phyloP scores from a whole-genome alignment of 2,797 vertebrate genomes.

The Anisognathus igniventris region DNA sequence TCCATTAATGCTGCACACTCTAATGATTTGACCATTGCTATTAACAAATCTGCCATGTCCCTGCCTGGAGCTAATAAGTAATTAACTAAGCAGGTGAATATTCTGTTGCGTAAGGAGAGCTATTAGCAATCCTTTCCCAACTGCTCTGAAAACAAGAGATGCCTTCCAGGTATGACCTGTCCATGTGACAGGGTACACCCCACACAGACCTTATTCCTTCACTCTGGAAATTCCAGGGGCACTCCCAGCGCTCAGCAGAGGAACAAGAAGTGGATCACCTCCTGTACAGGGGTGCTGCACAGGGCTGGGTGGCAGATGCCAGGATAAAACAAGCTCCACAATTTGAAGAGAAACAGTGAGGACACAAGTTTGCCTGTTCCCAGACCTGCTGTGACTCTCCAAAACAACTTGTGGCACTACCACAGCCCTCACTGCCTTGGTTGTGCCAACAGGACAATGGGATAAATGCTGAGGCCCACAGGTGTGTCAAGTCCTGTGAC shows the following conservation, averaged over 20 bases:
- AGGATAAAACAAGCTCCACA: background rate
- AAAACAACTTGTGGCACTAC: background rate
- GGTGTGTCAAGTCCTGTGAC: background rate
- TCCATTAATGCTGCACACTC: constrained; percentile 51
- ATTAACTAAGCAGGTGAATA: constrained; percentile 68
- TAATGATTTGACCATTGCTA: constrained; percentile 63
- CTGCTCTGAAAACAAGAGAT: constrained; percentile 58
- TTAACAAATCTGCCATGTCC: constrained; percentile 62
- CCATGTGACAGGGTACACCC: background rate
- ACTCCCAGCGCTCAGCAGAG: background rate
- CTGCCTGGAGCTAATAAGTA: constrained; percentile 71
- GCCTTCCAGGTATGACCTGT: constrained; percentile 62
- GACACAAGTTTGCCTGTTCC: background rate
- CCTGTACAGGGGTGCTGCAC: background rate
- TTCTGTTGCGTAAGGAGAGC: constrained; percentile 61
- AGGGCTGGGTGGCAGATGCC: background rate
- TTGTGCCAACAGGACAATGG: background rate
- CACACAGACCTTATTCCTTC: background rate
- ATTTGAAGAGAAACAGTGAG: background rate
- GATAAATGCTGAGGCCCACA: background rate
- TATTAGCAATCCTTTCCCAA: constrained; percentile 66
- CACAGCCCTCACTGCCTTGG: background rate
- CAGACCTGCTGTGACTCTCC: background rate
- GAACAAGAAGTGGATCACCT: background rate
- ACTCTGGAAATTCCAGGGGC: background rate